Percentiles rank a stretch among this genome's conserved stretches.
Evolutionary conservation across 2,888 invertebrate genomes (phyloP).

Genomic region (Pogonocherus hispidulus): DNA sequence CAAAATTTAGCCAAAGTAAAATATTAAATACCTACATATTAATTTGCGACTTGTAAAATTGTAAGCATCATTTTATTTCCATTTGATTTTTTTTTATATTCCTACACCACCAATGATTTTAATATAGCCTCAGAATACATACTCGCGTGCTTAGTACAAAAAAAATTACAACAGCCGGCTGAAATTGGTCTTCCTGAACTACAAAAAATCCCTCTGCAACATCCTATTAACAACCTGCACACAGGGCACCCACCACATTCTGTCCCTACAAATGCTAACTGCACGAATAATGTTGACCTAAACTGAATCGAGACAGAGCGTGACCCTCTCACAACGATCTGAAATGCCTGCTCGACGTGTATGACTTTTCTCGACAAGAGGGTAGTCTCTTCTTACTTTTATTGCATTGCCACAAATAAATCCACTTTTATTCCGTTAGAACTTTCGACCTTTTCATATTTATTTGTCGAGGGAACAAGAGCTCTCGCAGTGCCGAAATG

Average conservation of each 20-base stretch:
- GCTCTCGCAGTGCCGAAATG: conserved; percentile 1
- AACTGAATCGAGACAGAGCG: conserved; percentile 15
- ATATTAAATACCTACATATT: too few species aligned
- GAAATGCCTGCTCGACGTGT: conserved; percentile 24
- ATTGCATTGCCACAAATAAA: conserved; percentile 24
- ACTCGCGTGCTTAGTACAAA: background rate
- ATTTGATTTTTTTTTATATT: too few species aligned
- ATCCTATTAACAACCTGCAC: conserved; percentile 3
- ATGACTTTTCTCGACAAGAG: conserved; percentile 7
- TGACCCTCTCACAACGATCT: conserved; percentile 25
- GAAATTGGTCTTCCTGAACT: background rate
- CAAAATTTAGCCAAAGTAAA: too few species aligned
- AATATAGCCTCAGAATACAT: too few species aligned
- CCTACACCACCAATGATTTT: too few species aligned
- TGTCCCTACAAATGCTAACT: conserved; percentile 17
- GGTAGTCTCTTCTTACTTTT: conserved; percentile 18
- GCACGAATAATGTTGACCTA: conserved; percentile 16
- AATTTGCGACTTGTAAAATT: too few species aligned
- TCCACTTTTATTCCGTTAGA: conserved; percentile 19
- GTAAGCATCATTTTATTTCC: too few species aligned
- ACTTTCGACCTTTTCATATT: conserved; percentile 24
- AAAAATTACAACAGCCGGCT: too few species aligned
- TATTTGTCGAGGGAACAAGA: conserved; percentile 20
- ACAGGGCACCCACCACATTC: background rate
- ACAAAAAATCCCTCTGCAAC: background rate